Evolutionary conservation across 2,797 vertebrate species (phyloP).

Genomic region (Pantherophis alleghaniensis): DNA sequence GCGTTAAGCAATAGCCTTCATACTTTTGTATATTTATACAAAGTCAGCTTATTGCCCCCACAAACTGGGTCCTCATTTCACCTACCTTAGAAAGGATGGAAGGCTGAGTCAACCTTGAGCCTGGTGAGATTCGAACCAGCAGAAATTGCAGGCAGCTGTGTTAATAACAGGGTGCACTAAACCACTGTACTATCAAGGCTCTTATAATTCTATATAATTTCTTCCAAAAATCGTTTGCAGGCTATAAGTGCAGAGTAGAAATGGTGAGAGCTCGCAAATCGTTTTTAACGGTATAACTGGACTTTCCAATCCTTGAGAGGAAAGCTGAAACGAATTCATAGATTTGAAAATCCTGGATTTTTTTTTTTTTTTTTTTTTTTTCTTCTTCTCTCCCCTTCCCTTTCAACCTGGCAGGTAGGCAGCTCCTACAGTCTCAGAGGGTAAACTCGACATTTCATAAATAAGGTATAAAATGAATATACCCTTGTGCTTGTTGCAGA

Average conservation of each 20-base stretch:
- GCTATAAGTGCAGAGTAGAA: not conserved
- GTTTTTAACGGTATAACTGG: not conserved
- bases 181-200: no score
- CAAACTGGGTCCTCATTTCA: no score
- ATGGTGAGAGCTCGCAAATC: not conserved
- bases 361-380: accelerated
- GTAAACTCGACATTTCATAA: not conserved
- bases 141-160: no score
- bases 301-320: not conserved
- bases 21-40: no score
- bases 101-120: no score
- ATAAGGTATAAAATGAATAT: not conserved
- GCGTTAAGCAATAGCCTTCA: no score
- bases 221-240: not conserved
- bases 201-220: not conserved
- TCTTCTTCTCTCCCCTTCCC: no score
- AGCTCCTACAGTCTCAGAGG: not conserved
- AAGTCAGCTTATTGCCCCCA: no score
- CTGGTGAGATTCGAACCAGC: no score
- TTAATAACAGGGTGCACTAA: no score
- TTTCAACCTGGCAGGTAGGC: not conserved
- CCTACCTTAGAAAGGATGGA: no score
- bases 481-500: constrained; percentile 72
- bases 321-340: not conserved
- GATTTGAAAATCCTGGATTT: not conserved